Percentiles rank a stretch among this genome's conserved stretches.
Conservation (phyloP, 1,140 invertebrate genomes). For the Dendrolimus punctatus region DNA sequence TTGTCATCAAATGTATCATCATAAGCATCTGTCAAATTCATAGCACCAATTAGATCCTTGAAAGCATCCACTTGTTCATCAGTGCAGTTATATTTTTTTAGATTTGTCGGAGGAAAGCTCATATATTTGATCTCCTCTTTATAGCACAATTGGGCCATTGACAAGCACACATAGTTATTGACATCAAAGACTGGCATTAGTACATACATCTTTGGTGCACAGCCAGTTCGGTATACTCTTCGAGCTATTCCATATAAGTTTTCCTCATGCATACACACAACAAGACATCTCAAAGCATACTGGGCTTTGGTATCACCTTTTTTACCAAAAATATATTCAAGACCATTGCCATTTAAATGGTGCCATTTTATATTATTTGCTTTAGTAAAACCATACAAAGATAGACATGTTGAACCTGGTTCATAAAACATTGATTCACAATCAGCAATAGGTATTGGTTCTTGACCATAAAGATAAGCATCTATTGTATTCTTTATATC, state of each 20-base stretch:
- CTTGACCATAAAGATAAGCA: constrained; percentile 57
- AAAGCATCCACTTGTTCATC: constrained; percentile 60
- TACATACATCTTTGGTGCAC: constrained; percentile 60
- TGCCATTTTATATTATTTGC: constrained; percentile 54
- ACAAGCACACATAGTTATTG: constrained; percentile 49
- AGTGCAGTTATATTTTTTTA: constrained; percentile 44
- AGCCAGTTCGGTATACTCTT: constrained; percentile 57
- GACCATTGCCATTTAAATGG: constrained; percentile 54
- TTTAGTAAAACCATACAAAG: constrained; percentile 62
- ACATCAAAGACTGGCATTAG: constrained; percentile 61
- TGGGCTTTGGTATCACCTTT: constrained; percentile 59
- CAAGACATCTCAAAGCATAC: constrained; percentile 49
- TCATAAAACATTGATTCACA: constrained; percentile 53
- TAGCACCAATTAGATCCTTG: constrained; percentile 59
- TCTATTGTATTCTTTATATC: constrained; percentile 32
- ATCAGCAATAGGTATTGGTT: constrained; percentile 54
- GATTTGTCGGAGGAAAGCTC: constrained; percentile 53
- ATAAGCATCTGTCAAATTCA: constrained; percentile 63
- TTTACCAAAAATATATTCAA: constrained; percentile 54
- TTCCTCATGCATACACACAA: constrained; percentile 45
- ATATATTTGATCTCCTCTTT: constrained; percentile 66
- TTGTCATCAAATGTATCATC: constrained; percentile 55
- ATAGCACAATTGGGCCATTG: constrained; percentile 51
- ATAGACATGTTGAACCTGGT: constrained; percentile 49
- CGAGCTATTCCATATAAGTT: constrained; percentile 56